A percentile compares a stretch with the other conserved stretches of the same genome.
phyloP scores from a whole-genome alignment of 2,888 invertebrate species.

The Tinea semifulvella region DNA sequence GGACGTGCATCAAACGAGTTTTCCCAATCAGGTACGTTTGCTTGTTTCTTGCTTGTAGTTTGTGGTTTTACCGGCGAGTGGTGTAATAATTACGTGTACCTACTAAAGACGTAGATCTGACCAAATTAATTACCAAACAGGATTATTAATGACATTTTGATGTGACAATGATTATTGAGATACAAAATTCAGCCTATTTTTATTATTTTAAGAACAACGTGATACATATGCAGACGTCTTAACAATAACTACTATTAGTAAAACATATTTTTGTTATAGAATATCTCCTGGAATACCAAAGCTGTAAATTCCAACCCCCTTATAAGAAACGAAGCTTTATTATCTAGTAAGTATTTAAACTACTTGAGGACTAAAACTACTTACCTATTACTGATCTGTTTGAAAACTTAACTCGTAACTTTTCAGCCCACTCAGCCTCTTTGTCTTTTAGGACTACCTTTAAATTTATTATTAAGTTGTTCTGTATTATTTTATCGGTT shows the following conservation, averaged over 20 bases:
- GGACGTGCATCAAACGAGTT: constrained; percentile 42
- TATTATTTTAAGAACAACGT: constrained; percentile 30
- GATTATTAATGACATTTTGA: constrained; percentile 51
- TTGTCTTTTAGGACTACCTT: too few relatives aligned
- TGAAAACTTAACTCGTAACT: too few relatives aligned
- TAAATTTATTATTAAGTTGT: not conserved
- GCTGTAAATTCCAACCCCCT: constrained; percentile 24
- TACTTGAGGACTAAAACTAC: too few relatives aligned
- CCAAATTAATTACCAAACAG: constrained; percentile 30
- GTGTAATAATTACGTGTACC: constrained; percentile 5
- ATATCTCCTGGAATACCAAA: constrained; percentile 38
- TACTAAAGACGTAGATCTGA: constrained; percentile 8
- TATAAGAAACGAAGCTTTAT: not conserved
- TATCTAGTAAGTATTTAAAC: constrained; percentile 6
- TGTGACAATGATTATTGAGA: constrained; percentile 40
- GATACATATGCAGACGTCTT: constrained; percentile 30
- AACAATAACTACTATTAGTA: constrained; percentile 16
- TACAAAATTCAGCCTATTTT: constrained; percentile 30
- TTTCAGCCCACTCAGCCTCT: too few relatives aligned
- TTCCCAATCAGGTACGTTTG: constrained; percentile 40
- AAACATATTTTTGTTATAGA: constrained; percentile 33
- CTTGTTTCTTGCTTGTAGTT: not conserved
- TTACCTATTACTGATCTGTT: too few relatives aligned
- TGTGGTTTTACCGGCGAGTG: constrained; percentile 7
- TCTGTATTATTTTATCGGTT: too few relatives aligned